A percentile compares a stretch with the other conserved stretches of the same genome.
These are phyloP conservation scores for Acanthornis magna DNA, from an alignment of 2,797 vertebrate species.

Conservation along the genomic window DNA sequence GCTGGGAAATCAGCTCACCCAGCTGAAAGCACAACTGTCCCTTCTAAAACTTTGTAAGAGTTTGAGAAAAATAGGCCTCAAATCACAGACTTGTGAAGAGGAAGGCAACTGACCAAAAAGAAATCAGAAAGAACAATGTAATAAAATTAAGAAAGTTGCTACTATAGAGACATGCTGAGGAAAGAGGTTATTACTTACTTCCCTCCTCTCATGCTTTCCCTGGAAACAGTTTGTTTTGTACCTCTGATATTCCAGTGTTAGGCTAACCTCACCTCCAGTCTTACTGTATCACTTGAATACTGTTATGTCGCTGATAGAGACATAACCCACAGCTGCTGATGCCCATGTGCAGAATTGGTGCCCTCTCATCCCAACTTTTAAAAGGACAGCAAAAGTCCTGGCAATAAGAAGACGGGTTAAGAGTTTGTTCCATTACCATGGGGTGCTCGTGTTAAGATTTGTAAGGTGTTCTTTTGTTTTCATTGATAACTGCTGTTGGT, in stretches of 20 bases:
- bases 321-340: not conserved
- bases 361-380: not conserved
- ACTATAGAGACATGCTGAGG: not conserved
- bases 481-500: not conserved
- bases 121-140: not conserved
- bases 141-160: not conserved
- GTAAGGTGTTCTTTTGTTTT: not conserved
- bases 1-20: not conserved
- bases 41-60: not conserved
- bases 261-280: not conserved
- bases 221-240: not conserved
- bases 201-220: not conserved
- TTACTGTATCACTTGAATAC: not conserved
- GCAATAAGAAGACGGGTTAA: not conserved
- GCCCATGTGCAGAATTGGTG: not conserved
- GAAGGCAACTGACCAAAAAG: not conserved
- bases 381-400: not conserved
- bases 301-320: not conserved
- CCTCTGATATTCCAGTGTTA: not conserved
- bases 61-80: not conserved
- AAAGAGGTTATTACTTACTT: not conserved
- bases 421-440: not conserved
- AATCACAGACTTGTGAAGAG: not conserved
- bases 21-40: not conserved
- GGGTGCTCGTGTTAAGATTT: not conserved